phyloP scores from a whole-genome alignment of 2,113 vertebrate species.

The Centropus bengalensis region DNA sequence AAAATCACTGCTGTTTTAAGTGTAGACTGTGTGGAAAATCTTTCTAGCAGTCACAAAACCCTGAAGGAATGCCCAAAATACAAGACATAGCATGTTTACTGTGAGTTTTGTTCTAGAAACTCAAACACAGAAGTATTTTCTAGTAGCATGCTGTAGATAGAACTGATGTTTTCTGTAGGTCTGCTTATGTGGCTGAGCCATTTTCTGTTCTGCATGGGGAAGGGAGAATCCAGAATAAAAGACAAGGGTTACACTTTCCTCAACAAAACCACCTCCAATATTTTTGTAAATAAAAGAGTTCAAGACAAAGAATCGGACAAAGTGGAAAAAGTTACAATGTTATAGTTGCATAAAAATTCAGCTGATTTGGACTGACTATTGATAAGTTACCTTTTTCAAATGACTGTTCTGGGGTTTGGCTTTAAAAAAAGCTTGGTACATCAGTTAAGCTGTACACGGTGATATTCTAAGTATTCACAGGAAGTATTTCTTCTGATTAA shows the following conservation, averaged over 20 bases:
- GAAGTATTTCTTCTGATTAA: neutral
- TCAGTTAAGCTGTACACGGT: neutral
- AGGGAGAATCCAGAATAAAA: neutral
- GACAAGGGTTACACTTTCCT: neutral
- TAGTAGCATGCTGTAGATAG: neutral
- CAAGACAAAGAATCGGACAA: neutral
- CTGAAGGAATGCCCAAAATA: neutral
- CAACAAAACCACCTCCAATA: neutral
- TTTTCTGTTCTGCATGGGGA: neutral
- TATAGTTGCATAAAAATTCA: neutral
- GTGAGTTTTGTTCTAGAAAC: neutral
- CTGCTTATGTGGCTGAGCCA: rapidly evolving
- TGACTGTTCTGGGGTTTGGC: neutral
- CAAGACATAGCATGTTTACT: neutral
- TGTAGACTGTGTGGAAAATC: neutral
- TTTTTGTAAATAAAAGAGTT: neutral
- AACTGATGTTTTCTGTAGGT: neutral
- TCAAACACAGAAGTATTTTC: neutral
- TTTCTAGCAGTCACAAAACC: neutral
- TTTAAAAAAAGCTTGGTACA: neutral
- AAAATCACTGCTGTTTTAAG: neutral
- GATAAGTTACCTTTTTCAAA: neutral
- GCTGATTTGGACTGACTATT: neutral
- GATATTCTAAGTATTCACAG: neutral
- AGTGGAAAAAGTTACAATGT: neutral